Percentiles rank a stretch among this genome's conserved stretches.
phyloP scores from a whole-genome alignment of 2,113 vertebrate genomes.

The Notiomystis cincta region DNA sequence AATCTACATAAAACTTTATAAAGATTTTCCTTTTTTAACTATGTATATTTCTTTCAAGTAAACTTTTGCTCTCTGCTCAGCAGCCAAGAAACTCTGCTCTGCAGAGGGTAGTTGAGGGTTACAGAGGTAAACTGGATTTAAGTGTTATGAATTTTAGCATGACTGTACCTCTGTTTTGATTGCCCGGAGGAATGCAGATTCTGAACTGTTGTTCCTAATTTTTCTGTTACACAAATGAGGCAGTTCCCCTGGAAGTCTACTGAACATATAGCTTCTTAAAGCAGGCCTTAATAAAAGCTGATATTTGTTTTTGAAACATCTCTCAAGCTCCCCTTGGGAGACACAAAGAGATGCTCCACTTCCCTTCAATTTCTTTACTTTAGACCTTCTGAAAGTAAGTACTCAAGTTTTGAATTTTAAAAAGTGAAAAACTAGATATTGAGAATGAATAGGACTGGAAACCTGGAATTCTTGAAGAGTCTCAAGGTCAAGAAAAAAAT shows the following conservation, averaged over 20 bases:
- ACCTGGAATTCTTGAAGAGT: not conserved
- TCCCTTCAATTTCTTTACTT: not conserved
- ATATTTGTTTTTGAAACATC: not conserved
- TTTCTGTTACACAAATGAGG: not conserved
- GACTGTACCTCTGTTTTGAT: not conserved
- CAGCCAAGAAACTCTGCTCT: not conserved
- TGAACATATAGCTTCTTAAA: not conserved
- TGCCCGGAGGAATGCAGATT: not conserved
- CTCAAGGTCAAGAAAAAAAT: not conserved
- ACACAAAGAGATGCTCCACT: not conserved
- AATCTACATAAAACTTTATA: not conserved
- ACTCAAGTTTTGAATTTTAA: not conserved
- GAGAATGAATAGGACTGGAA: not conserved
- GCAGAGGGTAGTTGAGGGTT: not conserved
- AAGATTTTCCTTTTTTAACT: not conserved
- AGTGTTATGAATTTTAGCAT: not conserved
- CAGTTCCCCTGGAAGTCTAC: not conserved
- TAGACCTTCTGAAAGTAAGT: not conserved
- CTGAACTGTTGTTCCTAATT: not conserved
- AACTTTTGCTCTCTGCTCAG: not conserved
- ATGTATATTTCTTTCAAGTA: not conserved
- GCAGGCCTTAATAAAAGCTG: not conserved
- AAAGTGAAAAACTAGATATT: not conserved
- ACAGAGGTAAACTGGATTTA: not conserved
- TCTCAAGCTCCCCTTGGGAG: not conserved